These are phyloP conservation scores for Phocoena sinus DNA, from an alignment of 2,113 vertebrate species.

Conservation along the genomic window DNA sequence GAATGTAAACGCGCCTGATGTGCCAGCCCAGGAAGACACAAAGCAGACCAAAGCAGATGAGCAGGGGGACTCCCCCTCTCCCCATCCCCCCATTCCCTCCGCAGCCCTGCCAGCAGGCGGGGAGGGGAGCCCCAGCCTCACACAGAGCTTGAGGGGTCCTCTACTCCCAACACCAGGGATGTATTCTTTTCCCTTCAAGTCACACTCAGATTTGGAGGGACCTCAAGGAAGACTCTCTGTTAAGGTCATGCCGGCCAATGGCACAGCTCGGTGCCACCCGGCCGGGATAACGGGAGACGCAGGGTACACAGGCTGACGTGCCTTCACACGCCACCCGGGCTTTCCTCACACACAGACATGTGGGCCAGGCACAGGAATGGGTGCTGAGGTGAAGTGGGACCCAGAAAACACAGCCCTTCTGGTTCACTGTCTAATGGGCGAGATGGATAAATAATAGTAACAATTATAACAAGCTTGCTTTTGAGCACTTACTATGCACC, in stretches of 20 bases:
- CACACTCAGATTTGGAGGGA: neutral
- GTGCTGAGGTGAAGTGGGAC: neutral
- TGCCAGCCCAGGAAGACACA: constrained; percentile 6
- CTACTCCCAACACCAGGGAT: neutral
- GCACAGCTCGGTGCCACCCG: neutral
- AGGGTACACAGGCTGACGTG: fast-evolving
- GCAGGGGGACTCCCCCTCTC: neutral
- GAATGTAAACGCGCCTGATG: constrained; percentile 34
- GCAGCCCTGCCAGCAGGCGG: neutral
- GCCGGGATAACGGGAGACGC: neutral
- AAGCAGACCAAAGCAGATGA: constrained; percentile 53
- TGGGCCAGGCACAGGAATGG: neutral
- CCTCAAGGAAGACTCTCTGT: neutral
- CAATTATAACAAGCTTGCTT: neutral
- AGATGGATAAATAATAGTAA: neutral
- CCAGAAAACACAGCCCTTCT: neutral
- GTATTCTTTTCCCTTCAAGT: neutral
- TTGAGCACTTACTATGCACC: neutral
- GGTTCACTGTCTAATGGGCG: neutral
- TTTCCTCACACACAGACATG: neutral
- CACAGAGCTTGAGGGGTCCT: neutral
- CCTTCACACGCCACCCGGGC: neutral
- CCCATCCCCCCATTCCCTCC: neutral
- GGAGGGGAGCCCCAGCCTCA: neutral
- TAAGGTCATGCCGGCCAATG: neutral